phyloP scores from a whole-genome alignment of 2,888 invertebrate genomes.

The Oconnorella tubifera region DNA sequence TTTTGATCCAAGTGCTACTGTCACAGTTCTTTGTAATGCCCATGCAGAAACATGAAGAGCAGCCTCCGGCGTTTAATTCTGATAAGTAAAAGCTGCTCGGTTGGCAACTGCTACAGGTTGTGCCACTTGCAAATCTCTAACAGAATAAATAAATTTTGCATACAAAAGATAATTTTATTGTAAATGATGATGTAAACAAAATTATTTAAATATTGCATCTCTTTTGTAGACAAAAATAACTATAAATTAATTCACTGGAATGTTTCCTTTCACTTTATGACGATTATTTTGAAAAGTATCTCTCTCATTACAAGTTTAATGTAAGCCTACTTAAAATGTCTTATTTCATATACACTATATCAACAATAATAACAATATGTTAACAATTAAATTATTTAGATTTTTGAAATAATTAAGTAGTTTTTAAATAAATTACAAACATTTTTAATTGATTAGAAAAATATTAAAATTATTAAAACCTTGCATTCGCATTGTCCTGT shows the following conservation, averaged over 20 bases:
- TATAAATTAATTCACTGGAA: too few relatives aligned
- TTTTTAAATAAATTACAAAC: too few relatives aligned
- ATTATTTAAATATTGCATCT: neutral
- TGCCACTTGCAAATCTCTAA: slow-evolving; percentile 71
- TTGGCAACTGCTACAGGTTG: slow-evolving; percentile 81
- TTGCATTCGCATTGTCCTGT: slow-evolving; percentile 69
- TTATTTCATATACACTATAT: too few relatives aligned
- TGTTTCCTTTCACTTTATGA: too few relatives aligned
- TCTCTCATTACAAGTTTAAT: too few relatives aligned
- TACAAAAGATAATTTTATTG: neutral
- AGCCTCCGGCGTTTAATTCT: slow-evolving; percentile 75
- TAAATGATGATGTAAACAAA: neutral
- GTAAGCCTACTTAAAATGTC: too few relatives aligned
- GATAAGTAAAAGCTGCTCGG: slow-evolving; percentile 79
- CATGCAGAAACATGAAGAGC: slow-evolving; percentile 93
- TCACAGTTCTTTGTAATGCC: slow-evolving; percentile 76
- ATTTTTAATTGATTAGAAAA: too few relatives aligned
- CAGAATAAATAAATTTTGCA: neutral
- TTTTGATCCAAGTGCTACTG: slow-evolving; percentile 73
- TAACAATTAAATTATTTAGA: too few relatives aligned
- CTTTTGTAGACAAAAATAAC: neutral
- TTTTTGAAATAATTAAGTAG: too few relatives aligned
- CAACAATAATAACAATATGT: too few relatives aligned
- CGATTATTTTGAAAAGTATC: too few relatives aligned
- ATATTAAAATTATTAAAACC: too few relatives aligned